Evolutionary conservation across 2,888 invertebrate species (phyloP), one percentile per base, ranked within the genome.

Genomic region (Rhamnusium bicolor): DNA sequence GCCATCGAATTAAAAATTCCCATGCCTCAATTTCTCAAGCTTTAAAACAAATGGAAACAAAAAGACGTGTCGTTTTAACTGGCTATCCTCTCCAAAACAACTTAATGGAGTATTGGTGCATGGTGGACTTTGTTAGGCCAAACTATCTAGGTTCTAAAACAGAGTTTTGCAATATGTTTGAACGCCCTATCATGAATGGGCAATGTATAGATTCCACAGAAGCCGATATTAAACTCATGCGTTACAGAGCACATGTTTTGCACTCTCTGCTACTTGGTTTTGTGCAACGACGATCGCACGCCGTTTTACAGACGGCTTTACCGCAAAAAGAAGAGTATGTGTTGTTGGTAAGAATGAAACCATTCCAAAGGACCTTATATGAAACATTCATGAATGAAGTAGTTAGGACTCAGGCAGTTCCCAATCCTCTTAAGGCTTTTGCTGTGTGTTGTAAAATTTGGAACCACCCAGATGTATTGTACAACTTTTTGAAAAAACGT

Each of bases 61-160:
- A 97, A 85, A 92, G 99, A 14, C 91, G 99, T 76, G 94, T 99
- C 14, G 99, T 99, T 0, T 90, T 99, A 27, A 99, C 99, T 1
- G 99, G 99, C 2, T 99, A 99, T 89, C 99, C 99, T 0, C 90
- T 99, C 10, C 99, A 99, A 89, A 99, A 99, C 88, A 99, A 99
- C 88, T 90, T 99, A 16, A 89, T 97, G 69, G 98, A 97, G 86
- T 98, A 98, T 87, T 98, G 98, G 98, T 98, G 98, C 86, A 98
- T 98, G 98, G 98, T 98, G 0, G 98, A 99, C 87, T 99, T 99
- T 88, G 98, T 99, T 0, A 91, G 99, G 19, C 99, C 99, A 0
- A 98, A 98, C 89, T 99, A 97, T 88, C 91, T 99, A 47, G 99
- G 99, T 72, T 96, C 96, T 19, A 97, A 98, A 87, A 96, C 97